Evolutionary conservation across 2,113 vertebrate species (phyloP), one percentile per base, ranked within the genome.

Genomic region (Gyps fulvus): DNA sequence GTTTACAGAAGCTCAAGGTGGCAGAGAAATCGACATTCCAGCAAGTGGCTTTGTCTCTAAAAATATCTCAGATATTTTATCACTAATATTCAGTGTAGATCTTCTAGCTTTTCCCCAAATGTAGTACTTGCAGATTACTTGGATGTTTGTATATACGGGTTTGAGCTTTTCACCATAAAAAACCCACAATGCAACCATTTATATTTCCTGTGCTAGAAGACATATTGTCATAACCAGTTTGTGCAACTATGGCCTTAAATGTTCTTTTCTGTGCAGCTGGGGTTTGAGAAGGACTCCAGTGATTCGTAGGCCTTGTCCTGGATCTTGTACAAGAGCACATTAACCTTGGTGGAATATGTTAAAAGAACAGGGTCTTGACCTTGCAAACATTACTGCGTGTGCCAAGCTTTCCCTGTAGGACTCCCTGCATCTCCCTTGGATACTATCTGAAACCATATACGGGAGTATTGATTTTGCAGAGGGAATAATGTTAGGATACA

Each of bases 341-440:
- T 78, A 89, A 59, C 84, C 36, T 87, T 87, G 61, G 70, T 63
- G 66, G 83, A 82, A 87, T 54, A 76, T 29, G 61, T 72, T 93
- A 78, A 94, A 89, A 57, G 65, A 82, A n/a, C 18, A 32, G 73
- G 58, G 36, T 72, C 70, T 52, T 69, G 72, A 69, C 65, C 69
- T 72, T 85, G 73, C 38, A 58, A 32, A 34, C 0, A 0, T 57
- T 84, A 4, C 50, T 54, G 52, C 19, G 3, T 45, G 57, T 89
- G 77, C 57, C 50, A n/a, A 6, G 16, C 47, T 80, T 50, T 27
- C 40, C 40, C 42, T 49, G 34, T 0, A 6, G 82, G 66, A 70
- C 49, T 72, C 40, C 26, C n/a, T 76, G 34, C 57, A 45, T 61
- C 36, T 91, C 73, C 66, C 40, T 72, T 47, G 58, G 66, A 76